phyloP scores from a whole-genome alignment of 2,797 vertebrate genomes.

The Mallotus villosus region DNA sequence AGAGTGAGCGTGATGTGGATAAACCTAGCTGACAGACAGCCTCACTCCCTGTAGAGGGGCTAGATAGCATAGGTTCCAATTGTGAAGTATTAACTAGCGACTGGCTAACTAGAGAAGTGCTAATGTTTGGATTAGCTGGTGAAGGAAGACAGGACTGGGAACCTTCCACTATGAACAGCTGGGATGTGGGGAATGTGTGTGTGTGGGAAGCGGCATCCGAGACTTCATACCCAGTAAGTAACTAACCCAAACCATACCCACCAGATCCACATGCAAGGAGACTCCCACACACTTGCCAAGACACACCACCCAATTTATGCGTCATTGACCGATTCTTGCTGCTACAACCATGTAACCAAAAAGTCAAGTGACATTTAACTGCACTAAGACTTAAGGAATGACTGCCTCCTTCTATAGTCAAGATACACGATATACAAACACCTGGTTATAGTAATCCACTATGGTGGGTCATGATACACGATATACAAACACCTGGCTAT shows the following conservation, averaged over 20 bases:
- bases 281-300: not conserved
- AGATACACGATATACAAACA: not conserved
- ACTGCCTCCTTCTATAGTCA: not conserved
- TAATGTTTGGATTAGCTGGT: not conserved
- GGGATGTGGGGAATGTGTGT: slow-evolving; percentile 56
- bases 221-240: slow-evolving; percentile 45
- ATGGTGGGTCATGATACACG: too few relatives aligned
- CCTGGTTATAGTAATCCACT: too few relatives aligned
- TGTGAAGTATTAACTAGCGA: not conserved
- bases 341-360: too few relatives aligned
- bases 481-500: too few relatives aligned
- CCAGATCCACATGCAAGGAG: not conserved
- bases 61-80: slow-evolving; percentile 13
- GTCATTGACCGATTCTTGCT: too few relatives aligned
- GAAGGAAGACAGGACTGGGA: slow-evolving; percentile 2
- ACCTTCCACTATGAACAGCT: slow-evolving; percentile 22
- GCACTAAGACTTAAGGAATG: not conserved
- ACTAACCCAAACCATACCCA: too few relatives aligned
- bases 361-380: too few relatives aligned
- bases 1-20: slow-evolving; percentile 23
- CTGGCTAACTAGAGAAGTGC: not conserved
- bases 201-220: slow-evolving; percentile 31
- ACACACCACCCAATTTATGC: too few relatives aligned
- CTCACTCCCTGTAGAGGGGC: slow-evolving; percentile 34
- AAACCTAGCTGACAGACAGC: slow-evolving; percentile 54